Evolutionary conservation across 2,113 vertebrate species (phyloP).

Genomic region (Microtus oregoni): DNA sequence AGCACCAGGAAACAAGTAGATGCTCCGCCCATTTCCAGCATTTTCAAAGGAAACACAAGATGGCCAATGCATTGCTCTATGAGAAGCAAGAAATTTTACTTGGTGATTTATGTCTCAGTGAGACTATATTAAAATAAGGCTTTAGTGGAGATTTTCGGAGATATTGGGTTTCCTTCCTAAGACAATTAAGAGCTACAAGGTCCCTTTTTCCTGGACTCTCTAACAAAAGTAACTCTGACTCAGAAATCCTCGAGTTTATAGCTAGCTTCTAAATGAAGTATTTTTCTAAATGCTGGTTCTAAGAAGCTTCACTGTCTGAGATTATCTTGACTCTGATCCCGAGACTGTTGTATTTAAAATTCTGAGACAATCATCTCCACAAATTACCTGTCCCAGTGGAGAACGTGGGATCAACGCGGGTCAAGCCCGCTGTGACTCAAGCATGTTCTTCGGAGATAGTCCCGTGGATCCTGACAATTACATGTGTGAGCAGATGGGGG

Average conservation of each 20-base stretch:
- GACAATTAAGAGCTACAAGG: background rate
- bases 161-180: background rate
- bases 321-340: conserved; percentile 26
- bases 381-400: background rate
- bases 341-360: conserved; percentile 28
- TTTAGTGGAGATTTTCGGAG: background rate
- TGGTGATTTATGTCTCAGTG: background rate
- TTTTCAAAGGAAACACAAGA: background rate
- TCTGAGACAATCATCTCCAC: background rate
- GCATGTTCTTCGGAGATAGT: conserved; percentile 39
- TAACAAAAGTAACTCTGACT: conserved; percentile 39
- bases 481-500: background rate
- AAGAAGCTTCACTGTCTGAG: background rate
- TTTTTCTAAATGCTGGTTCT: background rate
- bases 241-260: background rate
- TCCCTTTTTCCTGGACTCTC: background rate
- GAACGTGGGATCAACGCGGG: background rate
- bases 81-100: background rate
- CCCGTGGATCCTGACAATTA: conserved; percentile 17
- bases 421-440: background rate
- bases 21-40: background rate
- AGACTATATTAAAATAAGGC: conserved; percentile 16
- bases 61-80: background rate
- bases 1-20: background rate
- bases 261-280: background rate